Conservation (phyloP, 1,140 invertebrate species). For the Leptopilina clavipes region DNA sequence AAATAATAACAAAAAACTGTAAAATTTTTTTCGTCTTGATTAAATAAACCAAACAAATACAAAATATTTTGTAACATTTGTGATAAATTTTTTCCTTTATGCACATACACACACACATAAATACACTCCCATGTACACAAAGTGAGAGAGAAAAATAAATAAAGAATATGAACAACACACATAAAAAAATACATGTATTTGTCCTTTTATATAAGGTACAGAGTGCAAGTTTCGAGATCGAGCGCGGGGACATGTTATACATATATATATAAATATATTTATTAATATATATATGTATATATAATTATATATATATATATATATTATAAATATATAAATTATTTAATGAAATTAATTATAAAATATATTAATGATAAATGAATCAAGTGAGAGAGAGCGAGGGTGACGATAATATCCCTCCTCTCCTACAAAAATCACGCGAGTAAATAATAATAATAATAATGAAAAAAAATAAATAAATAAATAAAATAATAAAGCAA, state of each 20-base stretch:
- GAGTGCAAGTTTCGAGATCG: conserved; percentile 46
- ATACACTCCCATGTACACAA: too few relatives aligned
- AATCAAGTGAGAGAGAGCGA: conserved; percentile 47
- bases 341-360: conserved; percentile 26
- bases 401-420: conserved; percentile 9
- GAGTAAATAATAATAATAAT: conserved; percentile 27
- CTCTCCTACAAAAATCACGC: conserved; percentile 37
- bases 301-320: not conserved
- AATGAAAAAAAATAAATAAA: not conserved
- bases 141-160: conserved; percentile 38
- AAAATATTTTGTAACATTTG: not conserved
- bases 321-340: conserved; percentile 33
- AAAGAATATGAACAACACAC: too few relatives aligned
- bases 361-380: conserved; percentile 6
- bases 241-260: conserved; percentile 31
- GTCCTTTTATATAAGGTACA: conserved; percentile 51
- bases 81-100: not conserved
- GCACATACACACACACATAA: not conserved
- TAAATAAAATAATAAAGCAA: not conserved
- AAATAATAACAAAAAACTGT: too few relatives aligned
- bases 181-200: conserved; percentile 48
- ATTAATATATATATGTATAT: conserved; percentile 1
- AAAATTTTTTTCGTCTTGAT: not conserved
- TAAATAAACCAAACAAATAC: not conserved
- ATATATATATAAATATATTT: not conserved